These are phyloP conservation scores for Hippolais icterina DNA, from an alignment of 2,113 vertebrate genomes.

Conservation along the genomic window DNA sequence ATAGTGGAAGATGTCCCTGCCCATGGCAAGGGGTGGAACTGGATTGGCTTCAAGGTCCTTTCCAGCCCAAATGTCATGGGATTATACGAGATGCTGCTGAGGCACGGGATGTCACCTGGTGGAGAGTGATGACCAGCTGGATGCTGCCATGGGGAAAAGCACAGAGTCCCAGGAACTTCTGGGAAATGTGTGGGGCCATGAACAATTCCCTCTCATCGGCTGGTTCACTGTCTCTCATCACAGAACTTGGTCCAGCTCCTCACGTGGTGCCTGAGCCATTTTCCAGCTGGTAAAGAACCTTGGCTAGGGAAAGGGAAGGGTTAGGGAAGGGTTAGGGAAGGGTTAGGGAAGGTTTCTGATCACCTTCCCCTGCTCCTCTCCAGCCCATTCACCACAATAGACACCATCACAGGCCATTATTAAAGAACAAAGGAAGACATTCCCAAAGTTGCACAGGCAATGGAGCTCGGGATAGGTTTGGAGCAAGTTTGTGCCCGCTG, in stretches of 20 bases:
- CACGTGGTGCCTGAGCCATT: neutral
- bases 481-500: neutral
- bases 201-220: neutral
- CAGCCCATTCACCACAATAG: neutral
- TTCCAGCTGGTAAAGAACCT: neutral
- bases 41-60: neutral
- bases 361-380: neutral
- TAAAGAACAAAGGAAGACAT: conserved; percentile 7
- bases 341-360: neutral
- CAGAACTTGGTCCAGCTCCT: neutral
- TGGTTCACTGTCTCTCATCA: neutral
- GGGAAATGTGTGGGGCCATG: neutral
- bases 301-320: neutral
- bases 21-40: neutral
- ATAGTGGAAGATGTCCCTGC: neutral
- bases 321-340: neutral
- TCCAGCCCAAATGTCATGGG: neutral
- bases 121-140: neutral
- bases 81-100: fast-evolving
- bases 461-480: neutral
- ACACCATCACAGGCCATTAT: neutral
- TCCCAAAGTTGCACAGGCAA: neutral
- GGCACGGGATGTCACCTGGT: neutral
- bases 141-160: neutral
- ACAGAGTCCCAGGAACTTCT: no score